Percentiles rank a stretch among this genome's conserved stretches.
Conservation (phyloP, 1,140 invertebrate genomes). For the Vollenhovia emeryi region DNA sequence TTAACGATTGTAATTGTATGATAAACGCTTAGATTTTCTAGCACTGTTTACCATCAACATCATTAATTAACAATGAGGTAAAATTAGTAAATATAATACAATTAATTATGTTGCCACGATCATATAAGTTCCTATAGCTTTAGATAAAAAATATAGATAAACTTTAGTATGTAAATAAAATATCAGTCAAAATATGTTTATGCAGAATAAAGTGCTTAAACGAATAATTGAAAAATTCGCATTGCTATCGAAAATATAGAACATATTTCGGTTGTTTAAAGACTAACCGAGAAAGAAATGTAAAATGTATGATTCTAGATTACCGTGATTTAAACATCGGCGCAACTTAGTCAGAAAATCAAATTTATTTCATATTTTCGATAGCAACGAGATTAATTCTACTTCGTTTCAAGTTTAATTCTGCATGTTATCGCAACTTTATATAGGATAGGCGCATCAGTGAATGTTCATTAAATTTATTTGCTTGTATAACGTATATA, state of each 20-base stretch:
- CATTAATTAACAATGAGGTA: slow-evolving; percentile 8
- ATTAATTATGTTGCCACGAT: background rate
- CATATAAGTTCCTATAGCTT: background rate
- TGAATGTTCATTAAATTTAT: slow-evolving; percentile 4
- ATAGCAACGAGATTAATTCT: slow-evolving; percentile 12
- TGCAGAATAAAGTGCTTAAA: background rate
- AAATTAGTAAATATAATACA: background rate
- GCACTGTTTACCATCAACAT: background rate
- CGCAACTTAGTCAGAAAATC: background rate
- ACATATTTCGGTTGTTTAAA: background rate
- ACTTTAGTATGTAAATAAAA: background rate
- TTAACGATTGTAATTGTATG: background rate
- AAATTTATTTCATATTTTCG: background rate
- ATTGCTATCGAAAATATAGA: background rate
- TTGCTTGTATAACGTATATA: background rate
- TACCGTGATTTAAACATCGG: background rate
- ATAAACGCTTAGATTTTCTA: background rate
- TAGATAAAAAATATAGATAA: background rate
- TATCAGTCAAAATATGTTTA: slow-evolving; percentile 9
- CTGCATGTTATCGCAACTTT: slow-evolving; percentile 9
- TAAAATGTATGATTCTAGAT: background rate
- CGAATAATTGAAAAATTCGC: background rate
- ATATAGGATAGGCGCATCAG: background rate
- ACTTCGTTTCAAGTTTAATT: background rate
- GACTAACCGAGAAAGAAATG: background rate